Evolutionary conservation across 2,888 invertebrate species (phyloP).

Genomic region (Rutpela maculata): DNA sequence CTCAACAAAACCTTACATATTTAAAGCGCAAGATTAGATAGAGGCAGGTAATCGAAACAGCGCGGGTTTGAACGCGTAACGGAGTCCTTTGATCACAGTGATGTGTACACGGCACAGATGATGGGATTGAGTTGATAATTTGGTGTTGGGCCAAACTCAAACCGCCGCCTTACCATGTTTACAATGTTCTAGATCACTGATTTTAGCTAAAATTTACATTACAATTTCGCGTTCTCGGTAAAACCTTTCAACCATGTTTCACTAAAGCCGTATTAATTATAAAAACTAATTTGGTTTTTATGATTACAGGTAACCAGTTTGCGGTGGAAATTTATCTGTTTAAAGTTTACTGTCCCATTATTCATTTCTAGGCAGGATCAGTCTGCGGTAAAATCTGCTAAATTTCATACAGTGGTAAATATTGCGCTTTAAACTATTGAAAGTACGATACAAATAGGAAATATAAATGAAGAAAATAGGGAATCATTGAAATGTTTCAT

Average conservation of each 20-base stretch:
- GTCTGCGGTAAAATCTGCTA: not conserved
- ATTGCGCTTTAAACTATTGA: too few species aligned
- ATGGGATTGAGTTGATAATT: slow-evolving; percentile 71
- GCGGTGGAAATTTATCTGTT: not conserved
- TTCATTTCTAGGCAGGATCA: not conserved
- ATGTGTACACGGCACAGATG: slow-evolving; percentile 70
- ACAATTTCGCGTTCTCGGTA: slow-evolving; percentile 59
- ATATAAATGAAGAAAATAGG: too few species aligned
- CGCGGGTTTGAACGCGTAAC: slow-evolving; percentile 59
- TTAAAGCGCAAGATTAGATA: slow-evolving; percentile 66
- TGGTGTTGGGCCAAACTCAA: slow-evolving; percentile 67
- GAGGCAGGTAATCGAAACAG: slow-evolving; percentile 70
- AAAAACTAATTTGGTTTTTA: slow-evolving; percentile 48
- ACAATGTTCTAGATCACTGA: slow-evolving; percentile 71
- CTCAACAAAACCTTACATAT: slow-evolving; percentile 61
- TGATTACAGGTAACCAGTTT: slow-evolving; percentile 1
- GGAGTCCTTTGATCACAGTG: slow-evolving; percentile 69
- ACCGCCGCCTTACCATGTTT: slow-evolving; percentile 69
- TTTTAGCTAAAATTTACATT: slow-evolving; percentile 67
- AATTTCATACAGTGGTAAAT: not conserved
- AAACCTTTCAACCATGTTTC: slow-evolving; percentile 49
- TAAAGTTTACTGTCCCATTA: not conserved
- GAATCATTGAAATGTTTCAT: too few species aligned
- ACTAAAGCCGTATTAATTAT: slow-evolving; percentile 45
- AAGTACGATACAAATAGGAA: too few species aligned